phyloP scores from a whole-genome alignment of 2,888 invertebrate genomes.

The Lasioglossum oenotherae region DNA sequence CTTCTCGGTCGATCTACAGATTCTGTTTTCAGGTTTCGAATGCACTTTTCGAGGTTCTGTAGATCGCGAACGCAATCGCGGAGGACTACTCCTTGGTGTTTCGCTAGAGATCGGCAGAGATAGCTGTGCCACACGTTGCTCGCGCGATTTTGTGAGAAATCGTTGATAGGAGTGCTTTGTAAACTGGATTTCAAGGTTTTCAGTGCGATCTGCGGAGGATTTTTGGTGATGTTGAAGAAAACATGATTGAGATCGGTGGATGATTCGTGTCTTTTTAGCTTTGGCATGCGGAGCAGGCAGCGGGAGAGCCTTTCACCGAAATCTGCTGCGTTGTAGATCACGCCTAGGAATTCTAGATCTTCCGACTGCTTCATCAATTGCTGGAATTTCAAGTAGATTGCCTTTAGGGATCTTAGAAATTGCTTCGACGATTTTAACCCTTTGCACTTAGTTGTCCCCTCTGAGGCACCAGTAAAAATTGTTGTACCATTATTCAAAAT shows the following conservation, averaged over 20 bases:
- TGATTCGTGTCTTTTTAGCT: background rate
- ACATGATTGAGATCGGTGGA: slow-evolving; percentile 45
- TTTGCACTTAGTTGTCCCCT: too few relatives aligned
- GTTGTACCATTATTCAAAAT: too few relatives aligned
- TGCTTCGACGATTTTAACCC: background rate
- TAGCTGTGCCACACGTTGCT: slow-evolving; percentile 52
- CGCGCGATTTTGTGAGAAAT: background rate
- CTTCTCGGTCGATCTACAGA: background rate
- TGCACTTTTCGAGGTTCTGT: slow-evolving; percentile 54
- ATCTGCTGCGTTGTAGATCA: slow-evolving; percentile 36
- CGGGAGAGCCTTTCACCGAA: slow-evolving; percentile 45
- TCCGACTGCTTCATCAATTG: background rate
- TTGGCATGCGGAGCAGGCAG: slow-evolving; percentile 33
- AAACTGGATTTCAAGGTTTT: slow-evolving; percentile 44
- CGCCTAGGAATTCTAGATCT: slow-evolving; percentile 44
- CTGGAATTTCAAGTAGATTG: slow-evolving; percentile 23
- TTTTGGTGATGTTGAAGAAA: slow-evolving; percentile 50
- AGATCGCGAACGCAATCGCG: slow-evolving; percentile 64
- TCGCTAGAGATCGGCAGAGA: slow-evolving; percentile 57
- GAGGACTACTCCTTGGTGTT: slow-evolving; percentile 24
- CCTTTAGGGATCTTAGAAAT: background rate
- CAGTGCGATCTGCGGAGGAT: slow-evolving; percentile 32
- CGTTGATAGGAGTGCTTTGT: slow-evolving; percentile 25
- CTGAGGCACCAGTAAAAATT: too few relatives aligned
- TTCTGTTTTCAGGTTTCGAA: background rate